Percentiles rank a stretch among this genome's conserved stretches.
Evolutionary conservation across 1,140 invertebrate species (phyloP).

Genomic region (Drosophila sturtevanti): DNA sequence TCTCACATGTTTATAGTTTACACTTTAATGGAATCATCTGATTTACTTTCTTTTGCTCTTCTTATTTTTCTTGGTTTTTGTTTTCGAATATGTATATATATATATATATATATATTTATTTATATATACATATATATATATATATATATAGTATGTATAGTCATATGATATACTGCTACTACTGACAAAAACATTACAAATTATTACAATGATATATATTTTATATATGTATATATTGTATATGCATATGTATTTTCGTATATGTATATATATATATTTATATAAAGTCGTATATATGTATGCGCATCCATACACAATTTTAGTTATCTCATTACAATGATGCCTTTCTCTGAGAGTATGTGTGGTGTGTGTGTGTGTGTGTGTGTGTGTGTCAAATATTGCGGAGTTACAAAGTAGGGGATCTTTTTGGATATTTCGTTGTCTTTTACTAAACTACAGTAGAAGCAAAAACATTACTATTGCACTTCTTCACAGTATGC

Average conservation of each 20-base stretch:
- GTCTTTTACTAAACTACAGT: conserved; percentile 48
- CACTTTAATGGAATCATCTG: conserved; percentile 5
- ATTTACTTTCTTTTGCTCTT: background rate
- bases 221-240: conserved; percentile 72
- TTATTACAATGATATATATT: conserved; percentile 78
- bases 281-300: conserved; percentile 14
- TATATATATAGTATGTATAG: conserved; percentile 8
- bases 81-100: background rate
- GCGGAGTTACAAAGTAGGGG: background rate
- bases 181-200: conserved; percentile 80
- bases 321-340: conserved; percentile 7
- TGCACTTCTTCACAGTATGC: conserved; percentile 59
- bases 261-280: conserved; percentile 41
- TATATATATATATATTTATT: background rate
- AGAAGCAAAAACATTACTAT: conserved; percentile 66
- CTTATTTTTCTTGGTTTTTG: background rate
- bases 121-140: background rate
- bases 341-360: conserved; percentile 32
- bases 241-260: conserved; percentile 63
- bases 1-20: conserved; percentile 1
- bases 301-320: conserved; percentile 12
- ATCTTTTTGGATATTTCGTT: conserved; percentile 36
- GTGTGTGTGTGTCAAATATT: conserved; percentile 29
- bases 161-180: conserved; percentile 52
- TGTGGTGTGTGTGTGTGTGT: conserved; percentile 30